Conservation (phyloP, 2,113 vertebrate genomes). For the Rattus rattus region DNA sequence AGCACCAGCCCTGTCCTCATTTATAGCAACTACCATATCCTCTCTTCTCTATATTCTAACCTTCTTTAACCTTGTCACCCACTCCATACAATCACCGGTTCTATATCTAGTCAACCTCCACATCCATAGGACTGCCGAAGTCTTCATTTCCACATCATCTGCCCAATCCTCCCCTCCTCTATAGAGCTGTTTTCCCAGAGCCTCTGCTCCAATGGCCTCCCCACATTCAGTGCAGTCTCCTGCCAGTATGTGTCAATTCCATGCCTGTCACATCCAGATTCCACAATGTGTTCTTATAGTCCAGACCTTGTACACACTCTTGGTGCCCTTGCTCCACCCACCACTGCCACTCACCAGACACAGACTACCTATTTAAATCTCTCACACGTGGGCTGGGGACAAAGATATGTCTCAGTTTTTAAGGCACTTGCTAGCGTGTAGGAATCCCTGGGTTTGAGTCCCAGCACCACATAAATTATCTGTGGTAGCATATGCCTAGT, state of each 20-base stretch:
- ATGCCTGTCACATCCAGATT: neutral
- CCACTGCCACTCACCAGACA: neutral
- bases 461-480: neutral
- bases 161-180: neutral
- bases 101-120: neutral
- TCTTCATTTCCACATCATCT: neutral
- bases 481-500: neutral
- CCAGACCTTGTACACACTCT: neutral
- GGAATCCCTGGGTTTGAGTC: too few species aligned
- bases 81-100: neutral
- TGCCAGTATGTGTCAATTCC: neutral
- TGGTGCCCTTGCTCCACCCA: neutral
- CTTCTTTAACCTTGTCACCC: neutral
- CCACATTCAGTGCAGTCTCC: neutral
- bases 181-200: neutral
- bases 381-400: neutral
- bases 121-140: neutral
- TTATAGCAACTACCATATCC: neutral
- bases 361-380: neutral
- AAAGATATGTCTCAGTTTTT: neutral
- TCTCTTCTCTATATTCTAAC: neutral
- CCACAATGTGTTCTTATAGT: neutral
- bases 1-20: neutral
- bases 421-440: neutral
- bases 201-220: neutral